phyloP scores from a whole-genome alignment of 1,140 invertebrate species.

The Anagrus nilaparvatae region DNA sequence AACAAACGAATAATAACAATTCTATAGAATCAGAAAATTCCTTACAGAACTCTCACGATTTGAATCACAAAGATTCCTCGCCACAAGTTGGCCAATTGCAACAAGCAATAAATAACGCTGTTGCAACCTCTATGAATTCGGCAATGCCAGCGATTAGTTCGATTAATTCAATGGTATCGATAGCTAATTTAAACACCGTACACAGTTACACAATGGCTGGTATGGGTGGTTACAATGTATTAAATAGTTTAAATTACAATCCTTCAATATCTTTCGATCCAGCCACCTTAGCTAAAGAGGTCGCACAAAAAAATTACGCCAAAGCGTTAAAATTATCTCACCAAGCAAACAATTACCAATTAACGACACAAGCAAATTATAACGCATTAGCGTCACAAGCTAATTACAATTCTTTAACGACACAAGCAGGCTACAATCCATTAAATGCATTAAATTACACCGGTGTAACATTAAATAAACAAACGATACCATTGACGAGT shows the following conservation, averaged over 20 bases:
- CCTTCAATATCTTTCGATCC: slow-evolving; percentile 40
- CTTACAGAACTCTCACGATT: slow-evolving; percentile 39
- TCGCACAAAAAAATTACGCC: slow-evolving; percentile 67
- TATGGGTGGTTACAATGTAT: slow-evolving; percentile 33
- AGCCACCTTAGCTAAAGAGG: slow-evolving; percentile 59
- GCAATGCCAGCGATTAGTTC: slow-evolving; percentile 18
- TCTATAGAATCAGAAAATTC: no score
- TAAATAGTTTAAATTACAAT: slow-evolving; percentile 29
- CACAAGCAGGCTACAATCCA: slow-evolving; percentile 37
- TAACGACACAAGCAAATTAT: slow-evolving; percentile 30
- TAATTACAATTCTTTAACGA: not conserved
- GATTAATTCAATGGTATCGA: slow-evolving; percentile 27
- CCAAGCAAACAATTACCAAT: not conserved
- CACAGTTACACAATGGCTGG: slow-evolving; percentile 30
- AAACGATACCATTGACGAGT: slow-evolving; percentile 39
- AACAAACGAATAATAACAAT: no score
- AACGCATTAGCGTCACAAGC: slow-evolving; percentile 39
- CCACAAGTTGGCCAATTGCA: slow-evolving; percentile 26
- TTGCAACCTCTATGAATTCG: slow-evolving; percentile 26
- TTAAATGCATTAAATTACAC: slow-evolving; percentile 64
- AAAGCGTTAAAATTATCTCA: slow-evolving; percentile 54
- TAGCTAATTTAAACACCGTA: slow-evolving; percentile 26
- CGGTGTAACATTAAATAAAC: slow-evolving; percentile 62
- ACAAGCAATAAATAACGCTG: slow-evolving; percentile 11
- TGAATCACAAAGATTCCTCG: slow-evolving; percentile 36